Evolutionary conservation across 1,140 invertebrate genomes (phyloP), one percentile per base, ranked within the genome.

Genomic region (Rhysida immarginata): DNA sequence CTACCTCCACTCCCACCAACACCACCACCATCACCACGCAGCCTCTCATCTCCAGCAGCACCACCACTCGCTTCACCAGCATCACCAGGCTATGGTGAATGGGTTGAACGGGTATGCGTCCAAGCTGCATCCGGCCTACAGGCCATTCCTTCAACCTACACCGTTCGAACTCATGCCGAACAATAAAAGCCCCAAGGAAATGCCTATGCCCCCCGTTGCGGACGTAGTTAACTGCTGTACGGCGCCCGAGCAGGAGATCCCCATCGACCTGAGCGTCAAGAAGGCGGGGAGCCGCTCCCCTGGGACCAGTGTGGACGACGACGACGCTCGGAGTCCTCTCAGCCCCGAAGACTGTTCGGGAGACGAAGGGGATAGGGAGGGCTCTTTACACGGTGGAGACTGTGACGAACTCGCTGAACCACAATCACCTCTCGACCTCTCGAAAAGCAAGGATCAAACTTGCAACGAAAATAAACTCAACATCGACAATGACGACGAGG

Each of bases 231-330:
- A 75, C 0, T 77, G 78, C 1, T 68, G 79, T 0, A 11, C 44
- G 20, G 78, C 79, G 1, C 69, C 79, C 20, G 69, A 77, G 25
- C 72, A 76, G 53, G 81, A 85, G 14, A 77, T 83, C 59, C 85
- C 84, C 1, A 86, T 87, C 53, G 84, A 87, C 66, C 70, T 87
- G 13, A 75, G 74, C 45, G 59, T 77, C 0, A 68, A 69, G 23
- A 62, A 2, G 20, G 53, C 16, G 49, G 54, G 41, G 13, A 60
- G 44, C 21, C 43, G 48, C 56, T 53, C 0, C 58, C 54, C 51
- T 2, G 13, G 5, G 25, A 27, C 11, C 5, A n/a, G 3, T 41
- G 16, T 61, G 56, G 50, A 59, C 52, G 3, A 62, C 58, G 20
- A 23, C 45, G 53, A 52, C 2, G 44, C n/a, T n/a, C n/a, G n/a